Base-by-base conservation (phyloP, 1,140 invertebrate species). In the Neodiprion pinetum region DNA sequence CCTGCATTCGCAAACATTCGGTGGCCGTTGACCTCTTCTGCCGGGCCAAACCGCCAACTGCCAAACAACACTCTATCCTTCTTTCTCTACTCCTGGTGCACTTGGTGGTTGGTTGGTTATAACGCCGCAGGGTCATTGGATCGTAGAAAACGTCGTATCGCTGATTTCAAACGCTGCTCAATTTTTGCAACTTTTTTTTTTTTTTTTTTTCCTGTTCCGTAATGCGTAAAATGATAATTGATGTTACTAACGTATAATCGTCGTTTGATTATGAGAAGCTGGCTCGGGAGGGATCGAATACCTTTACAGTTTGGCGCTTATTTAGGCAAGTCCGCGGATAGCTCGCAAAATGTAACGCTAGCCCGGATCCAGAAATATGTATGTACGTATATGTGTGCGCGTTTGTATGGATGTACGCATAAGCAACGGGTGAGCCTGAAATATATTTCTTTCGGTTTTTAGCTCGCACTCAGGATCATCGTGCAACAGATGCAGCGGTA, bases 1-100 rank as follows among this genome's bases (percentile, higher is more conserved):
- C 74, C 76, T 81, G 81, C 81, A 83, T 83, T 85, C 81, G 82
- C 83, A 82, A 86, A 86, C 84, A 86, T 86, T 86, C 80, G 83
- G 82, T 82, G 85, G 85, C 80, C 86, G 79, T 86, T 86, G 85
- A 87, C 85, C 86, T 81, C 81, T 40, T 40, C 28, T 76, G 78
- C 75, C 81, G 80, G 81, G 81, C 84, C 83, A 86, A 85, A 84
- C 83, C 84, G 83, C 83, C 85, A 81, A 83, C 81, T 79, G 81
- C 82, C 78, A 83, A 86, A 85, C 84, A 86, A 86, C 81, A 82
- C 83, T 61, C 53, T 61, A 17, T 12, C 53, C 81, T 82, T 84
- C 85, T 82, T 85, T 61, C 53, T 61, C 53, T 61, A 5, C 53
- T 40, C 28, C 28, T 40, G 28, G 2, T 40, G 28, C 28, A 40